These are phyloP conservation scores for Zaprionus kolodkinae DNA, from an alignment of 1,140 invertebrate genomes.

Conservation along the genomic window DNA sequence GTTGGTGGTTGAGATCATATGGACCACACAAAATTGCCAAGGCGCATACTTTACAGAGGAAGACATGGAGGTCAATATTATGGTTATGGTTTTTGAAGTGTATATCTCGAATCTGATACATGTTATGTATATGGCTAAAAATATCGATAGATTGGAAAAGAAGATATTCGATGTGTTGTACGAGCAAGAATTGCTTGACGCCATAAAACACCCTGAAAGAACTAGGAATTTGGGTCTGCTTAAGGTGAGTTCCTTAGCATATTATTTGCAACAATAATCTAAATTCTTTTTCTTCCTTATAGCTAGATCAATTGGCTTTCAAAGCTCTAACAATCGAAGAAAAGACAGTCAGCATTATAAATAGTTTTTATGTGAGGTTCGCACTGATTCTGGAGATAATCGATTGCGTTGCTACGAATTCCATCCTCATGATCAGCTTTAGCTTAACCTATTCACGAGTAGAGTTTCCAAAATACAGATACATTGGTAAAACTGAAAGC, in stretches of 20 bases:
- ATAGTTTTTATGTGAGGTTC: slow-evolving; percentile 8
- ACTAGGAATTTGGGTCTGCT: background rate
- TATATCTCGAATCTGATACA: background rate
- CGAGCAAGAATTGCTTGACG: background rate
- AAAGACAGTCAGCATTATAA: background rate
- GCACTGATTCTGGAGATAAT: slow-evolving; percentile 13
- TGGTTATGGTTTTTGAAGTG: background rate
- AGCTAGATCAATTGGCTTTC: slow-evolving; percentile 14
- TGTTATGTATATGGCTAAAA: background rate
- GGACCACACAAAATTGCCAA: background rate
- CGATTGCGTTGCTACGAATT: slow-evolving; percentile 1
- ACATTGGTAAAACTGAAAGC: too few species aligned
- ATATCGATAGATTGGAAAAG: slow-evolving; percentile 6
- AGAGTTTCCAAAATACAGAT: too few species aligned
- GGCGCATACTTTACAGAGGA: background rate
- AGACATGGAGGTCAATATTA: background rate
- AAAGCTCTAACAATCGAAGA: slow-evolving; percentile 1
- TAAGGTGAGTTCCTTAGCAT: background rate
- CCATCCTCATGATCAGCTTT: slow-evolving; percentile 7
- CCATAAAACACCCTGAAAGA: background rate
- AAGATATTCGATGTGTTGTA: slow-evolving; percentile 2
- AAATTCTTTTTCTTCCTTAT: background rate
- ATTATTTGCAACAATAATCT: background rate
- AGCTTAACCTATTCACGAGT: slow-evolving; percentile 9
- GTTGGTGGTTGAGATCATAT: background rate